These are phyloP conservation scores for Hyposoter didymator DNA, from an alignment of 2,888 invertebrate genomes.

Conservation along the genomic window DNA sequence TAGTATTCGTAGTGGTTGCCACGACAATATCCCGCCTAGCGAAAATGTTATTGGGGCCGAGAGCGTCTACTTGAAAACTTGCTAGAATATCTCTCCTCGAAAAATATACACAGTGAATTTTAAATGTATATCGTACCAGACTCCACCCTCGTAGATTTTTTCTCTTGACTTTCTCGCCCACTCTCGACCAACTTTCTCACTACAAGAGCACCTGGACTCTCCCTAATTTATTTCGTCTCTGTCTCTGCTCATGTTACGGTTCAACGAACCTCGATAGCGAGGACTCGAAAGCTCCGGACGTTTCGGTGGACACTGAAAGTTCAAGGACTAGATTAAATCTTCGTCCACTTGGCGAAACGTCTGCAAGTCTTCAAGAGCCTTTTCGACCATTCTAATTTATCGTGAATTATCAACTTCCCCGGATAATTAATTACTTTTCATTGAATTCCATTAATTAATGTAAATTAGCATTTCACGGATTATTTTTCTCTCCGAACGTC, in stretches of 20 bases:
- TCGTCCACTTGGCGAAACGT: background rate
- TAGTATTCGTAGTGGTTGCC: constrained; percentile 13
- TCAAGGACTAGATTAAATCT: constrained; percentile 24
- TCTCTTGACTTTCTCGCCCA: background rate
- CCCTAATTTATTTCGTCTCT: constrained; percentile 60
- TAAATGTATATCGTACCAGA: constrained; percentile 41
- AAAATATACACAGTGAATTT: constrained; percentile 46
- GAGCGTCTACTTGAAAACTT: constrained; percentile 48
- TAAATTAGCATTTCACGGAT: background rate
- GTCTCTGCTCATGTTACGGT: constrained; percentile 45
- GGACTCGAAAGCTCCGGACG: constrained; percentile 14
- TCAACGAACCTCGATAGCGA: constrained; percentile 43
- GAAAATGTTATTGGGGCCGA: constrained; percentile 50
- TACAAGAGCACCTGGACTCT: constrained; percentile 40
- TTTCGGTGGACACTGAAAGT: constrained; percentile 5
- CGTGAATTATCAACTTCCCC: background rate
- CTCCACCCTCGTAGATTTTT: background rate
- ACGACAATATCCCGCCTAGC: constrained; percentile 38
- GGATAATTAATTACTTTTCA: background rate
- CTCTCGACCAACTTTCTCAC: constrained; percentile 20
- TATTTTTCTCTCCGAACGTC: background rate
- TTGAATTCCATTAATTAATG: background rate
- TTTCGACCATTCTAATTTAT: background rate
- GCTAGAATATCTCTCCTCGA: constrained; percentile 54
- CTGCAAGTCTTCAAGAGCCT: background rate